Evolutionary conservation across 2,888 invertebrate genomes (phyloP), one percentile per base, ranked within the genome.

Genomic region (Sisyra nigra): DNA sequence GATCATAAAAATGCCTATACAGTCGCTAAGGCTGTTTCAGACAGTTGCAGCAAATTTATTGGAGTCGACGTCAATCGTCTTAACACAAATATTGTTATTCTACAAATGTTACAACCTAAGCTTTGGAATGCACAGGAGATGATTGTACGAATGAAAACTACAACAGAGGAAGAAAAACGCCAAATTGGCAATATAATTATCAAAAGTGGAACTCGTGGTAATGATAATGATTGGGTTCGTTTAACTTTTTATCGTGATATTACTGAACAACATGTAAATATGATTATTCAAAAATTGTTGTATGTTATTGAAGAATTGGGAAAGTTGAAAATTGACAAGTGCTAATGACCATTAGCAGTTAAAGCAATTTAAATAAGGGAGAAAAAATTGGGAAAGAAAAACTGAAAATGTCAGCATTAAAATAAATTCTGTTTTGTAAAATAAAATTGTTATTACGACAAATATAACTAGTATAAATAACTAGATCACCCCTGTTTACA

Each of bases 41-140:
- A 72, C 0, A 54, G 75, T 34, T 66, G 69, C 33, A 74, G 79
- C 41, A 68, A 72, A 47, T 59, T 71, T 31, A 70, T 84, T 52
- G 59, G 54, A 0, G 78, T 84, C 18, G 75, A 84, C 50, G 54
- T 76, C 30, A 58, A 65, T 2, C 64, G 60, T 13, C 70, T 79
- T 10, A 77, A 83, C 50, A 80, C 80, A 2, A 88, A 88, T 58
- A 86, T 89, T 51, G 63, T 87, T 45, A 67, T 86, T 53, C 65
- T 88, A 38, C 62, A 70, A 19, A 62, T 78, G 10, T 24, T 24
- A 5, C 64, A 69, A 48, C 53, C 63, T 2, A 68, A 69, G 11
- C 55, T 63, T 24, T 57, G 80, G 17, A 61, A 62, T 4, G 69
- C 80, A 0, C 62, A 58, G 11, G 64, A 68, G 34, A 69, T 83